These are phyloP conservation scores for Spea multiplicata DNA, from an alignment of 2,113 vertebrate genomes.

Conservation along the genomic window DNA sequence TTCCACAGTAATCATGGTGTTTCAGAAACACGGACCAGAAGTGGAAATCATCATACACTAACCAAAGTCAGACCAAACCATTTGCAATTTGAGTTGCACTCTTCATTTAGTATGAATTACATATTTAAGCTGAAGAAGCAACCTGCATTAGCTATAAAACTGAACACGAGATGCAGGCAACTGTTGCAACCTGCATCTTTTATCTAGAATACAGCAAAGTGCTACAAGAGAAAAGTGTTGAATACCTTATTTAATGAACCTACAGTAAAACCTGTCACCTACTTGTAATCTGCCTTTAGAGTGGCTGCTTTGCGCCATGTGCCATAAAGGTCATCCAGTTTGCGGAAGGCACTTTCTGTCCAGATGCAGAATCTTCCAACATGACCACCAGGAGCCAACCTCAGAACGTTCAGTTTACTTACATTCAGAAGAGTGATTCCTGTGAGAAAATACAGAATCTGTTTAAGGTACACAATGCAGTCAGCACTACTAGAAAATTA, in stretches of 20 bases:
- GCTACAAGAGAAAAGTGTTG: too few species aligned
- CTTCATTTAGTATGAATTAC: too few species aligned
- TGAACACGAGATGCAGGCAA: too few species aligned
- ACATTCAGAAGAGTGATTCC: conserved; percentile 93
- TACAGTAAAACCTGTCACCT: conserved; percentile 51
- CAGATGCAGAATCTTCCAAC: conserved; percentile 97
- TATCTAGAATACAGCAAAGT: too few species aligned
- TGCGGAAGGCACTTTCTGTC: conserved; percentile 96
- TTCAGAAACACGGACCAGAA: conserved; percentile 81
- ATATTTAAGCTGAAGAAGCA: too few species aligned
- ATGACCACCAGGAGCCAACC: conserved; percentile 91
- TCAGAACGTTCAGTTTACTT: conserved; percentile 90
- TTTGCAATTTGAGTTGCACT: too few species aligned
- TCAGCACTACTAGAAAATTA: too few species aligned
- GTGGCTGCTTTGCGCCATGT: conserved; percentile 89
- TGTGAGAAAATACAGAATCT: conserved; percentile 44
- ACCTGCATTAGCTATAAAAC: too few species aligned
- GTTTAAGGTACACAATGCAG: neutral
- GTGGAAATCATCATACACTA: conserved; percentile 67
- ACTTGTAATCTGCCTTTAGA: conserved; percentile 90
- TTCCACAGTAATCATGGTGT: conserved; percentile 65
- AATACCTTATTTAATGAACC: neutral
- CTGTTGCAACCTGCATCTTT: too few species aligned
- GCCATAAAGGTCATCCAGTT: conserved; percentile 90
- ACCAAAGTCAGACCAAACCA: too few species aligned